Conservation (phyloP, 2,113 vertebrate genomes). For the Craseonycteris thonglongyai region DNA sequence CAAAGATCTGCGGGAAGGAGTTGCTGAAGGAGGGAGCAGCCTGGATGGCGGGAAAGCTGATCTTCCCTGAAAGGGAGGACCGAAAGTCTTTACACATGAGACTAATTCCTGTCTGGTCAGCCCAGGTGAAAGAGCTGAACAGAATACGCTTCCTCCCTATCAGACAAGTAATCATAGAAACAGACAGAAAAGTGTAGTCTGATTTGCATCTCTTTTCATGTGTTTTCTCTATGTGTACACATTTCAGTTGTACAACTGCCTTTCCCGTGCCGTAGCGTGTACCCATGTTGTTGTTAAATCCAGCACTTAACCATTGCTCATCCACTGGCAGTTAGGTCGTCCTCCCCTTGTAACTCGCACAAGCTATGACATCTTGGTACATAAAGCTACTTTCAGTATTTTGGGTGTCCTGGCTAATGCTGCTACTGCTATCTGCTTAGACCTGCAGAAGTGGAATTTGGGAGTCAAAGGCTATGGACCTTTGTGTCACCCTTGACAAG, state of each 20-base stretch:
- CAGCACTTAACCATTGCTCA: fast-evolving
- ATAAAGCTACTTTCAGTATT: not conserved
- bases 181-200: too few relatives aligned
- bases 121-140: not conserved
- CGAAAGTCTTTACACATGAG: fast-evolving
- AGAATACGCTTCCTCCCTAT: not conserved
- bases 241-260: fast-evolving
- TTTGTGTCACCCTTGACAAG: fast-evolving
- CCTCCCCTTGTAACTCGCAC: fast-evolving
- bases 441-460: not conserved
- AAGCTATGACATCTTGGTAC: not conserved
- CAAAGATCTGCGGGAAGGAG: slow-evolving; percentile 96
- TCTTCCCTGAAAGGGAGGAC: slow-evolving; percentile 87
- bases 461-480: not conserved
- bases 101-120: fast-evolving
- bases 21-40: slow-evolving; percentile 96
- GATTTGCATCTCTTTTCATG: fast-evolving
- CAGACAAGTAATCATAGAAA: fast-evolving
- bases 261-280: not conserved
- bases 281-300: fast-evolving
- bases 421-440: not conserved
- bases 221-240: too few relatives aligned
- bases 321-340: too few relatives aligned
- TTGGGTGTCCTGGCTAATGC: not conserved
- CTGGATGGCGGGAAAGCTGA: slow-evolving; percentile 97